phyloP scores from a whole-genome alignment of 2,113 vertebrate species.

The Eurypyga helias region DNA sequence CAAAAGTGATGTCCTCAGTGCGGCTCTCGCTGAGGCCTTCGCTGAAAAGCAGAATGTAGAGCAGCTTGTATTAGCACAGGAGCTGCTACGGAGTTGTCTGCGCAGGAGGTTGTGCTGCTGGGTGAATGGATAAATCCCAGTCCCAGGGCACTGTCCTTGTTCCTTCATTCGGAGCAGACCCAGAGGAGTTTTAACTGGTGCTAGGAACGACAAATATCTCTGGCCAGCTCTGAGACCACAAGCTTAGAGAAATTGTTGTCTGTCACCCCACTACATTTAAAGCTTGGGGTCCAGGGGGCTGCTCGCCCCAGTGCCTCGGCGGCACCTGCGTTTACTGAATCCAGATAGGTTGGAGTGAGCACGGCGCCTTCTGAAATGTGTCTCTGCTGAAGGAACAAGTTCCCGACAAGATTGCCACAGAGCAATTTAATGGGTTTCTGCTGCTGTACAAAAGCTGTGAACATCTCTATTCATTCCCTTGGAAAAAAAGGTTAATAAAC shows the following conservation, averaged over 20 bases:
- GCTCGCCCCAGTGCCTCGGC: background rate
- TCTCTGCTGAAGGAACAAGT: constrained; percentile 7
- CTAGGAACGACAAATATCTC: background rate
- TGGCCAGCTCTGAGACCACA: background rate
- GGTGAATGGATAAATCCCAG: background rate
- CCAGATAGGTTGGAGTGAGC: background rate
- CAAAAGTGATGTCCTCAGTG: background rate
- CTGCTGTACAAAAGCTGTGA: constrained; percentile 37
- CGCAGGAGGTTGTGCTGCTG: background rate
- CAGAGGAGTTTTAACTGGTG: background rate
- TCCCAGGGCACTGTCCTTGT: background rate
- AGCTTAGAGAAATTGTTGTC: background rate
- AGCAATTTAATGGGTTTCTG: constrained; percentile 39
- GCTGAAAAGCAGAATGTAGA: background rate
- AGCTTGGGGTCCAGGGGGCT: background rate
- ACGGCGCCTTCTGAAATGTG: background rate
- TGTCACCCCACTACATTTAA: background rate
- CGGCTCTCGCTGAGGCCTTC: background rate
- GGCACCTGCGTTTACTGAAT: background rate
- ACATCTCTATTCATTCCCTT: constrained; percentile 25
- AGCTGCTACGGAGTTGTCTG: background rate
- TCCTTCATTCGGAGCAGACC: background rate
- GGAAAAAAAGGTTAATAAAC: constrained; percentile 44
- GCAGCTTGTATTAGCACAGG: background rate
- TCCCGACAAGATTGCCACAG: background rate